These are phyloP conservation scores for Anoncus sp. DNA, from an alignment of 2,888 invertebrate species.

Conservation along the genomic window DNA sequence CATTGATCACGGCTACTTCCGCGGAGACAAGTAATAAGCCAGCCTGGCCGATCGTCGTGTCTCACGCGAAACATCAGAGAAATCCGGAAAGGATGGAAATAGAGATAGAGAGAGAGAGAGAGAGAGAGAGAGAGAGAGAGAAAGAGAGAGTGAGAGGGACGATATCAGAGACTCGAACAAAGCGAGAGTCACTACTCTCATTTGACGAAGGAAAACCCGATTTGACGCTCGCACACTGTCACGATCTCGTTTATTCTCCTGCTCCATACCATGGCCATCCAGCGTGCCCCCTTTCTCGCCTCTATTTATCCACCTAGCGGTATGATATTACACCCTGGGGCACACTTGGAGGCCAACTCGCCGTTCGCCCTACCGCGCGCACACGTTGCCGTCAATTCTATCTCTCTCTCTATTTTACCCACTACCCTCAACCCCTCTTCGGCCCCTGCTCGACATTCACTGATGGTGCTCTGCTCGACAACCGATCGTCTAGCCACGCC, in stretches of 20 bases:
- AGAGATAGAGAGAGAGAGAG: too few relatives aligned
- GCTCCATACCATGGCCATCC: slow-evolving; percentile 16
- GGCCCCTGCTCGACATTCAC: background rate
- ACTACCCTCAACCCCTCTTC: background rate
- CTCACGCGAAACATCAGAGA: background rate
- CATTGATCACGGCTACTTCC: too few relatives aligned
- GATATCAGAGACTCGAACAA: slow-evolving; percentile 46
- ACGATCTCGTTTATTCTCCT: slow-evolving; percentile 28
- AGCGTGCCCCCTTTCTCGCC: slow-evolving; percentile 71
- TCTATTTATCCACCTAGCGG: slow-evolving; percentile 82
- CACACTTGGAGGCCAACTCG: slow-evolving; percentile 73
- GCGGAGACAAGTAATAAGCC: too few relatives aligned
- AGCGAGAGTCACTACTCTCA: slow-evolving; percentile 40
- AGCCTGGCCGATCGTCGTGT: background rate
- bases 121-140: too few relatives aligned
- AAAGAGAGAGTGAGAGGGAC: too few relatives aligned
- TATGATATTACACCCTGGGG: slow-evolving; percentile 82
- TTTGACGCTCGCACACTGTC: slow-evolving; percentile 26
- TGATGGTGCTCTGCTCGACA: slow-evolving; percentile 25
- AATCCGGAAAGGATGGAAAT: background rate
- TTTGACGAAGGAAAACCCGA: slow-evolving; percentile 63
- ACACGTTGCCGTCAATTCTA: slow-evolving; percentile 36
- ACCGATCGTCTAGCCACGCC: slow-evolving; percentile 77
- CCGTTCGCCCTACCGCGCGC: slow-evolving; percentile 48
- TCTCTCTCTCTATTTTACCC: slow-evolving; percentile 1